Conservation (phyloP, 2,797 vertebrate species). For the Catamblyrhynchus diadema region DNA sequence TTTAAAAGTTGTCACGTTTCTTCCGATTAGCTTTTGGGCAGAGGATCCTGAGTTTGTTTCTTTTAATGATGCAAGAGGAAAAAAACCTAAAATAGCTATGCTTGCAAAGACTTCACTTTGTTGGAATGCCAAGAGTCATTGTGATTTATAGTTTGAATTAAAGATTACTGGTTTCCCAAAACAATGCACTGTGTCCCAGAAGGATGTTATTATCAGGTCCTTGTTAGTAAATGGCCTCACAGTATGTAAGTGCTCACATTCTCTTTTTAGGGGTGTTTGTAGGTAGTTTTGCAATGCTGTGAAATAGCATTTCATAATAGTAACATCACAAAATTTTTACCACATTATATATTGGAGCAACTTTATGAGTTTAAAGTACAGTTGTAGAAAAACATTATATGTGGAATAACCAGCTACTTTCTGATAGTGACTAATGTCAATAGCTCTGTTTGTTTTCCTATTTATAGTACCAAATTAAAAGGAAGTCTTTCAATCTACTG, state of each 20-base stretch:
- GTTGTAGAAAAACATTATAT: not conserved
- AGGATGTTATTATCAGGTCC: not conserved
- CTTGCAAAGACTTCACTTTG: slow-evolving; percentile 11
- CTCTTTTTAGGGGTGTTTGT: not conserved
- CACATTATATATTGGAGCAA: not conserved
- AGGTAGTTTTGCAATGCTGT: not conserved
- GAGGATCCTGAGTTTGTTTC: not conserved
- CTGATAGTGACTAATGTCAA: not conserved
- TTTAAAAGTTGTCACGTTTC: not conserved
- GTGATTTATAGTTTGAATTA: slow-evolving; percentile 40
- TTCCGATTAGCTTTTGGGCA: not conserved
- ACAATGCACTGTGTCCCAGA: not conserved
- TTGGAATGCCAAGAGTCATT: slow-evolving; percentile 32
- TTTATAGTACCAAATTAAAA: slow-evolving; percentile 3
- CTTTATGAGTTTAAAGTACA: not conserved
- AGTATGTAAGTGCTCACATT: not conserved
- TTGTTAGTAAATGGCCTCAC: not conserved
- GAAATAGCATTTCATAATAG: not conserved
- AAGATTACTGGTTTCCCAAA: slow-evolving; percentile 38
- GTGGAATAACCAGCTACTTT: not conserved
- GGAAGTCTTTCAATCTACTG: slow-evolving; percentile 1
- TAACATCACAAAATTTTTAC: not conserved
- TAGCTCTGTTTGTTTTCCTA: not conserved
- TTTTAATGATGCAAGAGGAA: slow-evolving; percentile 16
- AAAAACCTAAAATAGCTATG: not conserved